A percentile compares a stretch with the other conserved stretches of the same genome.
Evolutionary conservation across 2,113 vertebrate species (phyloP).

Genomic region (Oryzias melastigma): DNA sequence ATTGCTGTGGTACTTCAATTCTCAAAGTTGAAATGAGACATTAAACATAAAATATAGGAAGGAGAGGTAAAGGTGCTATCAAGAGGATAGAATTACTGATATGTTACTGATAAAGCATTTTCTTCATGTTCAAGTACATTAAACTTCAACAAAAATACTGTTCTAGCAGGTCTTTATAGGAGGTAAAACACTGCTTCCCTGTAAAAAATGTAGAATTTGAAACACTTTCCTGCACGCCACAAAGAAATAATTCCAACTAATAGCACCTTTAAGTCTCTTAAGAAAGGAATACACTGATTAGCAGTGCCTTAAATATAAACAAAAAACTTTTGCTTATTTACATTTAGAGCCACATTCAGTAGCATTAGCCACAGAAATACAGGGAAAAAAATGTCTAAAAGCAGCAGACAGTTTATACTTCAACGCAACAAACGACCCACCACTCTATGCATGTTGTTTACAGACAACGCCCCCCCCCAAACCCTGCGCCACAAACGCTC

Average conservation of each 20-base stretch:
- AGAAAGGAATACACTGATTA: conserved; percentile 22
- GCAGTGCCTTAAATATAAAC: conserved; percentile 33
- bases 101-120: conserved; percentile 1
- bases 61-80: conserved; percentile 43
- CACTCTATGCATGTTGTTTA: conserved; percentile 46
- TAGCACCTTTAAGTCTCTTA: conserved; percentile 41
- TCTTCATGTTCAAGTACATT: not conserved
- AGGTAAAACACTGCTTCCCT: conserved; percentile 1
- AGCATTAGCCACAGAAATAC: conserved; percentile 32
- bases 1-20: conserved; percentile 46
- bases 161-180: not conserved
- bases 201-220: not conserved
- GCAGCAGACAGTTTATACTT: conserved; percentile 31
- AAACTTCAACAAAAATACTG: not conserved
- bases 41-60: conserved; percentile 7
- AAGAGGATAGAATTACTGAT: conserved; percentile 20
- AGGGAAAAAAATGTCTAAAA: conserved; percentile 26
- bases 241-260: conserved; percentile 23
- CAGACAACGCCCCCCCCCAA: conserved; percentile 20
- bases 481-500: conserved; percentile 9
- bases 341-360: conserved; percentile 38
- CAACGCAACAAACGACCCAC: conserved; percentile 36
- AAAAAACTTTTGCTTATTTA: conserved; percentile 28
- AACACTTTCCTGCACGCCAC: conserved; percentile 1
- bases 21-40: conserved; percentile 13